Conservation (phyloP, 2,113 vertebrate genomes). For the Proteles cristata region DNA sequence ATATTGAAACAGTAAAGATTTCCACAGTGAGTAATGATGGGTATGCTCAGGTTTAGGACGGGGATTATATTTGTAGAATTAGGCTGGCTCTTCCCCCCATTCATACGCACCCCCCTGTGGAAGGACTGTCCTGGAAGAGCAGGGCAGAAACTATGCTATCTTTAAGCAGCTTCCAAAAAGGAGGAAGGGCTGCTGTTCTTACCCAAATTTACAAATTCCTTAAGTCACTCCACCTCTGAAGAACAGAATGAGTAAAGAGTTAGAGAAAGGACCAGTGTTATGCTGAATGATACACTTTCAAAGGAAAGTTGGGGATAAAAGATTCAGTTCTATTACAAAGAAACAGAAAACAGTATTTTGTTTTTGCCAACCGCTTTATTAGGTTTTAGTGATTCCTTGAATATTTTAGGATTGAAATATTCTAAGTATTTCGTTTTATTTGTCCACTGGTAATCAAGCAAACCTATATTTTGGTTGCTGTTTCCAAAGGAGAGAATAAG, state of each 20-base stretch:
- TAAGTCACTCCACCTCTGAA: neutral
- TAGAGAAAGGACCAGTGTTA: neutral
- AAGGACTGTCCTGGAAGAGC: neutral
- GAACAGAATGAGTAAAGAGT: neutral
- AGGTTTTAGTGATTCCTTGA: neutral
- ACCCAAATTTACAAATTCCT: neutral
- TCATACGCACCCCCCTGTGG: fast-evolving
- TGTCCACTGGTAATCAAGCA: neutral
- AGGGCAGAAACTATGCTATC: fast-evolving
- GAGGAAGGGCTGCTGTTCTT: neutral
- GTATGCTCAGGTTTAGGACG: neutral
- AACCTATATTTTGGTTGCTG: neutral
- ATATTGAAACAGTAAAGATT: neutral
- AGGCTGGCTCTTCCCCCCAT: neutral
- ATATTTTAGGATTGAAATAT: conserved; percentile 16
- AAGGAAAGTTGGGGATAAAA: neutral
- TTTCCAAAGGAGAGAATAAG: neutral
- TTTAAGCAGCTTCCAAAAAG: neutral
- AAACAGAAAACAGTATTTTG: neutral
- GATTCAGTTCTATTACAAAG: neutral
- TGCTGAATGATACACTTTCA: neutral
- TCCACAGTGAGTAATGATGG: neutral
- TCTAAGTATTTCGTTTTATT: neutral
- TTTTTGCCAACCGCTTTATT: neutral
- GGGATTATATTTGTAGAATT: neutral